Evolutionary conservation across 2,888 invertebrate species (phyloP), one percentile per base, ranked within the genome.

Genomic region (Athripsodes cinereus): DNA sequence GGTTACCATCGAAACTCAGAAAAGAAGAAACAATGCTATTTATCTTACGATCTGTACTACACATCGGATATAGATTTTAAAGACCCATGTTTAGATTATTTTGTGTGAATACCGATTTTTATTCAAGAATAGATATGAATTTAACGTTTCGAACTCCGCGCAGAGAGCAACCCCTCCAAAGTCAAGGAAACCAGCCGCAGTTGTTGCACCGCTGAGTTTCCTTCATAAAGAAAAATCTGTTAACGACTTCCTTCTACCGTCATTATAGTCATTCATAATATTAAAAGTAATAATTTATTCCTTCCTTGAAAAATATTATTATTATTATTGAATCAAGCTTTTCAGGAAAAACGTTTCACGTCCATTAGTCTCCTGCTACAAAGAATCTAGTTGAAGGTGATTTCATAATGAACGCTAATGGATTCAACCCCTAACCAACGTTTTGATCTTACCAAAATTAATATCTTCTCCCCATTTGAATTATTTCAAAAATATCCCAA

Each of bases 331-430:
- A 40, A 40, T 40, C 8, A 40, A 3, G 40, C 40, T 40, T 40
- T 16, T 40, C n/a, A 40, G 40, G 40, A 40, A 40, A 40, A 40
- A 40, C 16, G 16, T 40, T 40, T 40, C 40, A 5, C 40, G 40
- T 40, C 40, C 40, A 40, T 40, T 40, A 40, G 40, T 40, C n/a
- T 16, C 40, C 40, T 16, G 40, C 8, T 40, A 40, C 16, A 40
- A n/a, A 40, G 40, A 13, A 5, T 26, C 44, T 44, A 5, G n/a
- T 44, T 46, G 46, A 22, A 53, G 44, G 48, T 53, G 57, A 58
- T 58, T 58, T 31, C 16, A 20, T 58, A 58, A 58, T 58, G 58
- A 58, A 53, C 53, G 58, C 35, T 58, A 58, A 58, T 58, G 58
- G 58, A 58, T 58, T 53, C 47, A 46, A 31, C 58, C 48, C 18